Percentiles rank a stretch among this genome's conserved stretches.
Conservation (phyloP, 1,140 invertebrate genomes). For the Drosophila ironensis region DNA sequence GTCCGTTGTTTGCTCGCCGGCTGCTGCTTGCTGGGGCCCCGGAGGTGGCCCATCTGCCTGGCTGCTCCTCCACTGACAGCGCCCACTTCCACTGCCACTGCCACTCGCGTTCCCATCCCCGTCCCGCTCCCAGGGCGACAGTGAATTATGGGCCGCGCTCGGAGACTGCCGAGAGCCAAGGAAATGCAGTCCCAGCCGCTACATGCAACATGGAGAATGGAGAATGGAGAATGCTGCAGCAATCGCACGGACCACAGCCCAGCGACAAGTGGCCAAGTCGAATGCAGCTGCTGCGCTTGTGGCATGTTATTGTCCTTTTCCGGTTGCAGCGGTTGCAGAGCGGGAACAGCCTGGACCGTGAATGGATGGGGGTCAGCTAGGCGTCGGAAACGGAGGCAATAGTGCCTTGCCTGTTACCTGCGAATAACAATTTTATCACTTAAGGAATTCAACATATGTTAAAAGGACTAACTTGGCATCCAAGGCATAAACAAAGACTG, state of each 20-base stretch:
- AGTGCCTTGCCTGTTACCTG: too few relatives aligned
- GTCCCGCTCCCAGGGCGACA: constrained; percentile 23
- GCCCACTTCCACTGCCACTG: neutral
- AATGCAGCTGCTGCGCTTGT: constrained; percentile 31
- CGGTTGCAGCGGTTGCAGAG: too few relatives aligned
- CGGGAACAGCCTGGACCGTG: too few relatives aligned
- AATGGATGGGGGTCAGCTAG: neutral
- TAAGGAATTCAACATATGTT: too few relatives aligned
- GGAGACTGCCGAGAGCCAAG: constrained; percentile 59
- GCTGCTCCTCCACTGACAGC: too few relatives aligned
- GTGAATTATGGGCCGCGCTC: constrained; percentile 67
- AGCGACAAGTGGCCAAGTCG: constrained; percentile 22
- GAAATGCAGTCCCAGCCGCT: constrained; percentile 39
- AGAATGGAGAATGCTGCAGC: constrained; percentile 1
- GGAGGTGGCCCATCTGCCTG: too few relatives aligned
- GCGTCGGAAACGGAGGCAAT: too few relatives aligned
- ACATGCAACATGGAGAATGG: neutral
- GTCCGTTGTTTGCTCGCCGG: too few relatives aligned
- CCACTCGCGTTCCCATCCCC: neutral
- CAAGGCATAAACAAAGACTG: too few relatives aligned
- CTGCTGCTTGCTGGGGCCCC: too few relatives aligned
- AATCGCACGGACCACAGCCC: constrained; percentile 21
- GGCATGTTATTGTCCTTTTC: constrained; percentile 8
- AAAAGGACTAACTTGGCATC: too few relatives aligned
- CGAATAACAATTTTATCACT: too few relatives aligned